These are phyloP conservation scores for Phylloscopus collybita DNA, from an alignment of 2,797 vertebrate species.

Conservation along the genomic window DNA sequence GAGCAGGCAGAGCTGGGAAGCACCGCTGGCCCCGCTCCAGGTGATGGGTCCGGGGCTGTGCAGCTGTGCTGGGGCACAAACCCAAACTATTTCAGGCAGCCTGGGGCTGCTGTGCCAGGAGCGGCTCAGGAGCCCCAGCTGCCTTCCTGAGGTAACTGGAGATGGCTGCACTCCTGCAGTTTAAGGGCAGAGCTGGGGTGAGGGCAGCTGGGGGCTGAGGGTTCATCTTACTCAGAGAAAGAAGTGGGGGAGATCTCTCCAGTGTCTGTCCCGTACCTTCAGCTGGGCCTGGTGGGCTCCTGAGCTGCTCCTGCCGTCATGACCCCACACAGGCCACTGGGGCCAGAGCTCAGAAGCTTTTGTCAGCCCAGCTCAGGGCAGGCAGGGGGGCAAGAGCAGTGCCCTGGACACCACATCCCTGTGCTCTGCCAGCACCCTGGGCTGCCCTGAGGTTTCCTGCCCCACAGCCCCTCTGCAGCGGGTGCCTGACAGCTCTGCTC, in stretches of 20 bases:
- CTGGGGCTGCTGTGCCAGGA: not conserved
- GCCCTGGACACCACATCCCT: not conserved
- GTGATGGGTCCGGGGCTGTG: not conserved
- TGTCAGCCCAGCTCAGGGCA: not conserved
- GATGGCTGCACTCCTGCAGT: not conserved
- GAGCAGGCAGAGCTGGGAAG: not conserved
- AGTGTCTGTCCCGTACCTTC: accelerated
- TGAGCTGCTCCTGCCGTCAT: not conserved
- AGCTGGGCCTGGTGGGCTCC: accelerated
- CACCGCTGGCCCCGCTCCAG: not conserved
- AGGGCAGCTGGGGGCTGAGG: not conserved
- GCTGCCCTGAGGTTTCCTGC: not conserved
- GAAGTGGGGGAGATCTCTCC: not conserved
- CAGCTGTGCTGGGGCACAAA: not conserved
- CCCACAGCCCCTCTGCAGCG: not conserved
- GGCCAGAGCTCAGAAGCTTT: not conserved
- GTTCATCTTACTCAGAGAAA: not conserved
- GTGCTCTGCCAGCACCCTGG: not conserved
- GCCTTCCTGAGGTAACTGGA: not conserved
- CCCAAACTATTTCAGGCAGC: slow-evolving; percentile 8
- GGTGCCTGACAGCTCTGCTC: not conserved
- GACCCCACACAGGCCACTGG: not conserved
- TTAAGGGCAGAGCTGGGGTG: not conserved
- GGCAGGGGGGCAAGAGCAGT: not conserved
- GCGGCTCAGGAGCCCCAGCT: not conserved